A percentile compares a stretch with the other conserved stretches of the same genome.
phyloP scores from a whole-genome alignment of 1,140 invertebrate genomes.

The Sesamia nonagrioides region DNA sequence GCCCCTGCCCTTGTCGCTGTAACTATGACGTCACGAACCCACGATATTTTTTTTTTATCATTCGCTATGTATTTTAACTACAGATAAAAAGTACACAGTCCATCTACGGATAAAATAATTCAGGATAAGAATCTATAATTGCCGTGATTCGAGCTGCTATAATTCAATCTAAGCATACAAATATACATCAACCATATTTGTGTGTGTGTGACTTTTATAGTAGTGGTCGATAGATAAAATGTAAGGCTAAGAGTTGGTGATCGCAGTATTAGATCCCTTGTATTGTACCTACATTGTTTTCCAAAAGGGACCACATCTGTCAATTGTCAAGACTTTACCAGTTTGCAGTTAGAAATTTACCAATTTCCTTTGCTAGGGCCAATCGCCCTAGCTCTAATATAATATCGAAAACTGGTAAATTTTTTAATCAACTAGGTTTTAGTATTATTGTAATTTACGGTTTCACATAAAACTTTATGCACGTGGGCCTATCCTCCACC shows the following conservation, averaged over 20 bases:
- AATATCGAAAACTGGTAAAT: no score
- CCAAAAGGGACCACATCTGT: neutral
- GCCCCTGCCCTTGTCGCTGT: conserved; percentile 64
- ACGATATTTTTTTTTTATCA: neutral
- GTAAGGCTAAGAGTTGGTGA: conserved; percentile 6
- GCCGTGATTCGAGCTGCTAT: neutral
- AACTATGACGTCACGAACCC: neutral
- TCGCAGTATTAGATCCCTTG: neutral
- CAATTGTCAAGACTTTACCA: neutral
- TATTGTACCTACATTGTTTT: neutral
- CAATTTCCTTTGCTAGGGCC: no score
- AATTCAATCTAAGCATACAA: neutral
- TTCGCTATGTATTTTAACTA: neutral
- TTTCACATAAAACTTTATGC: no score
- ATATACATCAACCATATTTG: neutral
- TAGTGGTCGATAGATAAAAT: no score
- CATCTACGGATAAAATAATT: no score
- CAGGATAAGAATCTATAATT: neutral
- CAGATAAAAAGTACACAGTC: neutral
- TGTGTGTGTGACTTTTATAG: neutral
- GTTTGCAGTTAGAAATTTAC: no score
- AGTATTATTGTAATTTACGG: no score
- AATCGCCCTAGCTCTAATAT: no score
- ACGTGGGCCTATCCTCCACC: no score
- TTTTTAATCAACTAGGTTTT: no score